These are phyloP conservation scores for Ageneiosus marmoratus DNA, from an alignment of 2,113 vertebrate species.

Conservation along the genomic window DNA sequence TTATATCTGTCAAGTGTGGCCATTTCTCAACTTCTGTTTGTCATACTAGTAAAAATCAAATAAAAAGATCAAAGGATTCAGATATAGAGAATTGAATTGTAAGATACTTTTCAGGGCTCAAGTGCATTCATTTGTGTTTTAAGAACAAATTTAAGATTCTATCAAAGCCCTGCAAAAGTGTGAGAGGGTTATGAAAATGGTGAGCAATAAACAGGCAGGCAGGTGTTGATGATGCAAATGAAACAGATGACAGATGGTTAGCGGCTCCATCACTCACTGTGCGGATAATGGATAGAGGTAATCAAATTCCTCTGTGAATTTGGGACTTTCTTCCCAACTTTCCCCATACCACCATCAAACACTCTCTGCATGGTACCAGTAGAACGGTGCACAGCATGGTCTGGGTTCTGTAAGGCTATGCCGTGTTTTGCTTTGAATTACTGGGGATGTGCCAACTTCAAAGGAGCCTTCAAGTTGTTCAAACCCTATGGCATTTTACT, in stretches of 20 bases:
- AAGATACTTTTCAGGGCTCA: slow-evolving; percentile 32
- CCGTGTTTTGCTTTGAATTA: slow-evolving; percentile 34
- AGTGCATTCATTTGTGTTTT: slow-evolving; percentile 64
- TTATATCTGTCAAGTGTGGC: slow-evolving; percentile 7
- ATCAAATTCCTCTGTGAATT: slow-evolving; percentile 98
- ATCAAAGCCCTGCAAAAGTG: slow-evolving; percentile 74
- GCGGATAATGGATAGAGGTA: slow-evolving; percentile 99
- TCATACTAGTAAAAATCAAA: slow-evolving; percentile 10
- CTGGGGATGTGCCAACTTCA: slow-evolving; percentile 47
- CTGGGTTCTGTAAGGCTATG: slow-evolving; percentile 26
- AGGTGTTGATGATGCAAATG: slow-evolving; percentile 94
- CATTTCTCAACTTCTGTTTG: slow-evolving; percentile 37
- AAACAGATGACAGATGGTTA: slow-evolving; percentile 99
- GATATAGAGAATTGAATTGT: slow-evolving; percentile 15
- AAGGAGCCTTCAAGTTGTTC: slow-evolving; percentile 30
- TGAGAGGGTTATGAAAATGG: slow-evolving; percentile 58
- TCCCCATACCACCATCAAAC: slow-evolving; percentile 80
- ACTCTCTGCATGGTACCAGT: slow-evolving; percentile 43
- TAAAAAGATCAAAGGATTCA: neutral
- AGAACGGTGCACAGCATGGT: slow-evolving; percentile 39
- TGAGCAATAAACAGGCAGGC: slow-evolving; percentile 83
- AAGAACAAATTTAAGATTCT: slow-evolving; percentile 87
- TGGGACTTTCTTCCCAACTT: slow-evolving; percentile 98
- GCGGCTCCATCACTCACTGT: slow-evolving; percentile 92
- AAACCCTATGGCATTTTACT: slow-evolving; percentile 31